phyloP scores from a whole-genome alignment of 1,140 invertebrate species.

The Stegodyphus mimosarum region DNA sequence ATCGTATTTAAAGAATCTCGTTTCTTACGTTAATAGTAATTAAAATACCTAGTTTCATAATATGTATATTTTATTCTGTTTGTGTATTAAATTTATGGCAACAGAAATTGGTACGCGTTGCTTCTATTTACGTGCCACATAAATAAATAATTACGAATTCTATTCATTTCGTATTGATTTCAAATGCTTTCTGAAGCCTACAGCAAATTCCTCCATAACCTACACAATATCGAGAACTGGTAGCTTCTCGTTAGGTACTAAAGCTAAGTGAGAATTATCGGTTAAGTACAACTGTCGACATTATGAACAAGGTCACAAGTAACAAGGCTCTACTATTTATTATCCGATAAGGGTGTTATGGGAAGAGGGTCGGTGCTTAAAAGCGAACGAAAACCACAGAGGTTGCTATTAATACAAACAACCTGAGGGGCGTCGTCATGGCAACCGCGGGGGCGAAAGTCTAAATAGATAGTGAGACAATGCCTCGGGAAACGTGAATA shows the following conservation, averaged over 20 bases:
- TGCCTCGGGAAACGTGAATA: too few species aligned
- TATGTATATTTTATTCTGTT: too few species aligned
- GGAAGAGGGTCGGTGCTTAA: background rate
- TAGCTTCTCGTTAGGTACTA: background rate
- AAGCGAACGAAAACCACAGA: background rate
- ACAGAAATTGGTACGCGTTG: too few species aligned
- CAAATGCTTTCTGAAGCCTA: background rate
- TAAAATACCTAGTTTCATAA: too few species aligned
- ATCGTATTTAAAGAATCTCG: too few species aligned
- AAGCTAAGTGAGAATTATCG: background rate
- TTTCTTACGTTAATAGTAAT: too few species aligned
- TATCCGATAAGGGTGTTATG: too few species aligned
- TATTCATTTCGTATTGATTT: background rate
- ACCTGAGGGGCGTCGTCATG: background rate
- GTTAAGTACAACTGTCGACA: background rate
- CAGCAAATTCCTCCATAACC: background rate
- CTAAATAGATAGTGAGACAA: too few species aligned
- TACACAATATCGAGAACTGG: too few species aligned
- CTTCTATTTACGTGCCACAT: too few species aligned
- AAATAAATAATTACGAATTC: background rate
- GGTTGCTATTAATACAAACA: conserved; percentile 11
- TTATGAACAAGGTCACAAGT: background rate
- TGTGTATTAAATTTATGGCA: too few species aligned
- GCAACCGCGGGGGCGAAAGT: background rate
- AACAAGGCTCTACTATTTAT: background rate